Evolutionary conservation across 2,888 invertebrate species (phyloP), one percentile per base, ranked within the genome.

Genomic region (Aphidoletes aphidimyza): DNA sequence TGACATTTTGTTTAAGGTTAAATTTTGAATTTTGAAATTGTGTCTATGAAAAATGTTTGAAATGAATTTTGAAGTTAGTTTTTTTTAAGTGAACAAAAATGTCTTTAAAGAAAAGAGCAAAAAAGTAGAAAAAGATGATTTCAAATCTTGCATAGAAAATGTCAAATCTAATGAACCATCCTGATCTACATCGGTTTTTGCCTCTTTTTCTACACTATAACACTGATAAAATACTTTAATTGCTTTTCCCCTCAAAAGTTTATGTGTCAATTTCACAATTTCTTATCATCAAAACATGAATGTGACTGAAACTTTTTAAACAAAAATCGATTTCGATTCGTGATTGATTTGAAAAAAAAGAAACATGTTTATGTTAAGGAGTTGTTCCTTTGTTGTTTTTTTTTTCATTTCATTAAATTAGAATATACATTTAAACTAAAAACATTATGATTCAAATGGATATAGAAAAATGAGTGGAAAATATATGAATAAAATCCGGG

Each of bases 231-330:
- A 81, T 81, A 81, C 81, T 81, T 81, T 81, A 81, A 81, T 81
- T 81, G 81, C 81, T 81, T 81, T 81, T 81, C 81, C 81, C 81
- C 81, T 81, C 81, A 81, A 81, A 81, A 81, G 81, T 81, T 81
- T 81, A 0, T 30, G 30, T n/a, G 9, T 30, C 69, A 54, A 30
- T 30, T 17, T 14, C 1, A 22, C 11, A 69, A 19, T 37, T n/a
- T 19, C 37, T 81, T 81, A 81, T 81, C 36, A 81, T 8, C 34
- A 81, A 81, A 81, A 81, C 3, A 54, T 30, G 34, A 69, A 69
- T 69, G 69, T 9, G 69, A 69, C 30, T n/a, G 34, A 81, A 81
- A 81, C 37, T 37, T 81, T 81, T 37, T 81, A 6, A 81, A 81
- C 36, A 37, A 81, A 37, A 81, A 81, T 81, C 81, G 26, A 54